Percentiles rank a stretch among this genome's conserved stretches.
phyloP scores from a whole-genome alignment of 2,888 invertebrate species.

The Hypsopygia costalis region DNA sequence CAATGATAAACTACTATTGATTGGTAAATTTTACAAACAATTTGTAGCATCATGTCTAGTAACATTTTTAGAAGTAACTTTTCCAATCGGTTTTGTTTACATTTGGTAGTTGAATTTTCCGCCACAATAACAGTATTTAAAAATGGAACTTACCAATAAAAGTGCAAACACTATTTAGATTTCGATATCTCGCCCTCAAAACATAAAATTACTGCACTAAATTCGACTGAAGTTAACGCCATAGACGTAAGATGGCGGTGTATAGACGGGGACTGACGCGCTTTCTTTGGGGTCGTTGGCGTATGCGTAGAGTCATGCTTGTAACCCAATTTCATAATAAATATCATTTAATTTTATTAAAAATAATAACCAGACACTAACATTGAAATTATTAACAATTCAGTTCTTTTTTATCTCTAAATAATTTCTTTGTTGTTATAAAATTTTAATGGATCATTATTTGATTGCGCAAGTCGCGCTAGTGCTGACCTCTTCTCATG shows the following conservation, averaged over 20 bases:
- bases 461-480: slow-evolving; percentile 26
- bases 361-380: neutral
- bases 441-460: slow-evolving; percentile 3
- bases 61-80: too few species aligned
- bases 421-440: slow-evolving; percentile 3
- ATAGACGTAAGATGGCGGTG: slow-evolving; percentile 74
- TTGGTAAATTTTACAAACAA: neutral
- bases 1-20: slow-evolving; percentile 1
- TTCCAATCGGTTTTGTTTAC: neutral
- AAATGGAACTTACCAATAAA: slow-evolving; percentile 60
- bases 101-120: slow-evolving; percentile 61
- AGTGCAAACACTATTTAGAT: slow-evolving; percentile 49
- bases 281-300: slow-evolving; percentile 17
- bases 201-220: slow-evolving; percentile 60
- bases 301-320: slow-evolving; percentile 24
- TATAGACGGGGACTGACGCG: slow-evolving; percentile 28
- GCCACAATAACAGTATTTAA: slow-evolving; percentile 50
- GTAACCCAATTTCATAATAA: slow-evolving; percentile 6
- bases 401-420: neutral
- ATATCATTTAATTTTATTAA: neutral
- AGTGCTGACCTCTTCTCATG: slow-evolving; percentile 57
- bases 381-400: neutral
- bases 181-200: slow-evolving; percentile 49
- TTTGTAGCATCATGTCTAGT: too few species aligned
- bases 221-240: slow-evolving; percentile 60